Base-by-base conservation (phyloP, 1,140 invertebrate species). In the Brachionus manjavacas region DNA sequence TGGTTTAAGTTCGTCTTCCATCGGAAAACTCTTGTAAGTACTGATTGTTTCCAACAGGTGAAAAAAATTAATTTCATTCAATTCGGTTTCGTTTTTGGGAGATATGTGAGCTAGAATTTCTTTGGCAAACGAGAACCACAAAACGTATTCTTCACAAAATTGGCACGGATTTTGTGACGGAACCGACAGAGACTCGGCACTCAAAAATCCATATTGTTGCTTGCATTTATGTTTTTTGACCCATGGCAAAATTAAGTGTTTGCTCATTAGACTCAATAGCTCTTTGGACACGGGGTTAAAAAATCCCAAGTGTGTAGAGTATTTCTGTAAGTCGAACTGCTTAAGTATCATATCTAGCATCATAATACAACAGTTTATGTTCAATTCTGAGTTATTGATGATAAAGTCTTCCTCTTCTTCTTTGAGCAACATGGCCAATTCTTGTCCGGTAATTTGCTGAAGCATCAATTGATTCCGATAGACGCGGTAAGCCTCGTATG, bases 321-420 rank as follows among this genome's bases (percentile, higher is more conserved):
- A 31, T 39, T 78, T 52, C 64, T 84, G 83, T n/a, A 78, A 35
- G 11, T 84, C 83, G 12, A 84, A 64, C 46, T 84, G 83, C 41
- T 35, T 55, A 4, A 74, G 11, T 0, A 74, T 41, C 70, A 84
- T 78, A 14, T 84, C 83, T 0, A 84, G 12, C 83, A 84, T 84
- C 83, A 84, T 72, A n/a, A 84, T 64, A 39, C 83, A 84, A 46
- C 83, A 84, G 14, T 64, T 72, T 6, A 68, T 55, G n/a, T 84
- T 84, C 9, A 74, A 28, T 41, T 84, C 68, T 43, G 35, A 70
- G 14, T 84, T 68, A 16, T 84, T 84, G 1, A 84, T 78, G n/a
- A 84, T 84, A 74, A 84, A 84, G 35, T 84, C 83, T 78, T 84
- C 83, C 55, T 84, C 83, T 78, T 84, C 83, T 66, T 84, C 83